phyloP scores from a whole-genome alignment of 1,140 invertebrate genomes.

The Drosophila tani region DNA sequence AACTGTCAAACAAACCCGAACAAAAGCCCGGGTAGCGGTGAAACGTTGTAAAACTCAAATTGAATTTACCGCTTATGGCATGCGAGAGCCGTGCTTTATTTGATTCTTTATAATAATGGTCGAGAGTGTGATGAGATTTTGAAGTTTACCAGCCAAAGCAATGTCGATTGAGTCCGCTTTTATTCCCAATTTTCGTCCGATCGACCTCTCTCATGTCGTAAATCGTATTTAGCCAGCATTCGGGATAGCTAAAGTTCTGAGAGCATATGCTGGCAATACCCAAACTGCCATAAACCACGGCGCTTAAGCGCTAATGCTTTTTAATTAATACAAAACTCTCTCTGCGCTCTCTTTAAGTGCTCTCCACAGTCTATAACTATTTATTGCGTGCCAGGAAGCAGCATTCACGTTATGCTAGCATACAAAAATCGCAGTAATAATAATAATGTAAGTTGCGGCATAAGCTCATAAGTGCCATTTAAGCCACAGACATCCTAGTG shows the following conservation, averaged over 20 bases:
- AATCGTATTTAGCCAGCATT: slow-evolving; percentile 8
- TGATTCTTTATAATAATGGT: slow-evolving; percentile 51
- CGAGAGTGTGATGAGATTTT: slow-evolving; percentile 40
- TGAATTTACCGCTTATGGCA: slow-evolving; percentile 73
- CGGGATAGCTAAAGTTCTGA: background rate
- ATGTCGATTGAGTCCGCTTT: slow-evolving; percentile 11
- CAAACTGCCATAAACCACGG: slow-evolving; percentile 47
- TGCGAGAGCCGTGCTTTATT: slow-evolving; percentile 60
- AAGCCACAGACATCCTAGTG: slow-evolving; percentile 72
- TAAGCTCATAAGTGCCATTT: slow-evolving; percentile 83
- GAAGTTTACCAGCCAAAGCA: slow-evolving; percentile 5
- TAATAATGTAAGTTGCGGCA: slow-evolving; percentile 83
- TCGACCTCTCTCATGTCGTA: slow-evolving; percentile 1
- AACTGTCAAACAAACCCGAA: slow-evolving; percentile 69
- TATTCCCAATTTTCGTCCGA: background rate
- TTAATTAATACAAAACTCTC: slow-evolving; percentile 71
- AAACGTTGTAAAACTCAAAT: slow-evolving; percentile 65
- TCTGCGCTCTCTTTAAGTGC: slow-evolving; percentile 2
- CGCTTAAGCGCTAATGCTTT: slow-evolving; percentile 48
- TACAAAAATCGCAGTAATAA: slow-evolving; percentile 74
- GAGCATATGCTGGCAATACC: slow-evolving; percentile 20
- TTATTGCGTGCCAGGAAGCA: slow-evolving; percentile 59
- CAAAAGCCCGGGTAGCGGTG: slow-evolving; percentile 10
- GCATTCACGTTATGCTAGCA: slow-evolving; percentile 18
- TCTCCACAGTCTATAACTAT: slow-evolving; percentile 71